These are phyloP conservation scores for Nesogale talazaci DNA, from an alignment of 2,113 vertebrate genomes.

Conservation along the genomic window DNA sequence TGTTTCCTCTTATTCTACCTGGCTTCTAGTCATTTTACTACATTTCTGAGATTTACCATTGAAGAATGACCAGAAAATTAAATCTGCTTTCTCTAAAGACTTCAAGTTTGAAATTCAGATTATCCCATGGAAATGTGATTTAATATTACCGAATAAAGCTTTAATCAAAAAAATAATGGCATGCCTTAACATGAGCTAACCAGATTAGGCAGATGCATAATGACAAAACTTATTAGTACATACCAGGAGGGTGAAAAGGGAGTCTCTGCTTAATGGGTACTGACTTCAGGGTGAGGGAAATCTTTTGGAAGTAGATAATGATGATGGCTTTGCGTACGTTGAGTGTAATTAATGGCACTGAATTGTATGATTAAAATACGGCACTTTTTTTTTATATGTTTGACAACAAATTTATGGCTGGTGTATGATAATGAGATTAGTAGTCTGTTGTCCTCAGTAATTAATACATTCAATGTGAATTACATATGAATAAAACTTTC, in stretches of 20 bases:
- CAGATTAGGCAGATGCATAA: not conserved
- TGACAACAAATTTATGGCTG: not conserved
- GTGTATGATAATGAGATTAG: not conserved
- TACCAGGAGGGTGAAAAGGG: not conserved
- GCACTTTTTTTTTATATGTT: not conserved
- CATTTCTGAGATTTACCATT: constrained; percentile 22
- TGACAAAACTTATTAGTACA: not conserved
- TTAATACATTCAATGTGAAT: not conserved
- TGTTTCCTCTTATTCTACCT: not conserved
- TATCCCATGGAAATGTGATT: constrained; percentile 11
- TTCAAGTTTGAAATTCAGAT: constrained; percentile 16
- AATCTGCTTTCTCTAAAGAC: constrained; percentile 9
- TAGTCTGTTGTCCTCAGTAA: constrained; percentile 27
- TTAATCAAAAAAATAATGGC: not conserved
- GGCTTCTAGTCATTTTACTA: constrained; percentile 23
- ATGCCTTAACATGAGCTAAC: not conserved
- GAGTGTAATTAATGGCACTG: not conserved
- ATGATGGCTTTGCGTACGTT: not conserved
- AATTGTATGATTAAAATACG: not conserved
- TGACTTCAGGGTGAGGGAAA: not conserved
- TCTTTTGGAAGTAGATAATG: not conserved
- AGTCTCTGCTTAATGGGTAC: not conserved
- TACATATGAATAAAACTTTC: too few species aligned
- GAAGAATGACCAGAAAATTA: not conserved
- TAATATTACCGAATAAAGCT: constrained; percentile 16